phyloP scores from a whole-genome alignment of 2,113 vertebrate genomes.

The Cochlearius cochlearius region DNA sequence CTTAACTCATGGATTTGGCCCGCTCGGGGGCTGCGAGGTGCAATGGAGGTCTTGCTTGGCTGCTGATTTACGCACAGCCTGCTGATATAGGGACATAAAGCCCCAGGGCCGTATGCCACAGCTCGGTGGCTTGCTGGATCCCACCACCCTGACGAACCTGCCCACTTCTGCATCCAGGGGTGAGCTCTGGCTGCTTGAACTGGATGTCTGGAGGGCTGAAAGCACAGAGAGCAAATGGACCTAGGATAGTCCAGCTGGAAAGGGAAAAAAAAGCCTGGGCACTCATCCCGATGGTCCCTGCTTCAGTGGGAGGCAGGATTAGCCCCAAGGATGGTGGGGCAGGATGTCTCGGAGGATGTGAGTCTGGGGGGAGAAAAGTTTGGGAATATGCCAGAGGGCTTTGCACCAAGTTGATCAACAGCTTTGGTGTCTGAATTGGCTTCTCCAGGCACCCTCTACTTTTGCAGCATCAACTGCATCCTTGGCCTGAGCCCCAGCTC shows the following conservation, averaged over 20 bases:
- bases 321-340: neutral
- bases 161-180: neutral
- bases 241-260: neutral
- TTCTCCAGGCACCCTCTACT: neutral
- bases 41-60: neutral
- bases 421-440: neutral
- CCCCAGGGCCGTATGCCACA: rapidly evolving
- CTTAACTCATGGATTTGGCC: neutral
- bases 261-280: neutral
- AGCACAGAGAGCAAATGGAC: neutral
- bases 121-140: neutral
- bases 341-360: neutral
- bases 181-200: neutral
- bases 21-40: rapidly evolving
- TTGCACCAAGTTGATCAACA: neutral
- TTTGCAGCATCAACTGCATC: neutral
- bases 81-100: neutral
- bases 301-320: neutral
- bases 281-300: rapidly evolving
- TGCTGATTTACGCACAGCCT: neutral
- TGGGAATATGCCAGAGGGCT: neutral
- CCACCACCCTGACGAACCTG: neutral
- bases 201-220: neutral
- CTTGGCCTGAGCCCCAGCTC: neutral
- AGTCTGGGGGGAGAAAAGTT: neutral